phyloP scores from a whole-genome alignment of 2,113 vertebrate species.

The Porphyrio hochstetteri region DNA sequence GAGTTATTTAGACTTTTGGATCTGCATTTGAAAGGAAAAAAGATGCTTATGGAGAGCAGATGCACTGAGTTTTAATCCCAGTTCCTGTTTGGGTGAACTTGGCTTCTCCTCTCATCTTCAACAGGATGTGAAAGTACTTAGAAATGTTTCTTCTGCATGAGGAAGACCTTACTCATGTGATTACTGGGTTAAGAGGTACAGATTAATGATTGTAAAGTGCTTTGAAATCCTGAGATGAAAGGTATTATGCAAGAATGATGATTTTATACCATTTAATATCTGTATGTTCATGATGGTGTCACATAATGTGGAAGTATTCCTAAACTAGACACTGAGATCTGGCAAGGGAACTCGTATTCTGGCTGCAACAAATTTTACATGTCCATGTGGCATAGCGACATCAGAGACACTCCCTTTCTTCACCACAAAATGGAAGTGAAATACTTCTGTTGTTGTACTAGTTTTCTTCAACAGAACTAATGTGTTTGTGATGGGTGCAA shows the following conservation, averaged over 20 bases:
- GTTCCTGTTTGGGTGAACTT: not conserved
- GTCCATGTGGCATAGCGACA: not conserved
- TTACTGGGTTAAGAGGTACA: constrained; percentile 19
- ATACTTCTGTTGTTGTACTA: not conserved
- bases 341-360: not conserved
- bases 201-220: constrained; percentile 13
- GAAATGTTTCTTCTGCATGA: not conserved
- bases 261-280: constrained; percentile 10
- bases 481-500: not conserved
- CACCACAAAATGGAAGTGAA: not conserved
- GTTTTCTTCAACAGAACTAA: not conserved
- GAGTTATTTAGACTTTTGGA: constrained; percentile 1
- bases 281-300: not conserved
- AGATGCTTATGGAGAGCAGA: not conserved
- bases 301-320: not conserved
- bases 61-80: not conserved
- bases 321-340: not conserved
- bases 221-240: constrained; percentile 56
- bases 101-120: not conserved
- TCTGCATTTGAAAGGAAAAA: not conserved
- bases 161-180: constrained; percentile 41
- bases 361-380: not conserved
- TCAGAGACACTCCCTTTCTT: not conserved
- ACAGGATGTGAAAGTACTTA: not conserved
- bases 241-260: not conserved